Conservation (phyloP, 2,888 invertebrate species). For the Andricus quercusramuli region DNA sequence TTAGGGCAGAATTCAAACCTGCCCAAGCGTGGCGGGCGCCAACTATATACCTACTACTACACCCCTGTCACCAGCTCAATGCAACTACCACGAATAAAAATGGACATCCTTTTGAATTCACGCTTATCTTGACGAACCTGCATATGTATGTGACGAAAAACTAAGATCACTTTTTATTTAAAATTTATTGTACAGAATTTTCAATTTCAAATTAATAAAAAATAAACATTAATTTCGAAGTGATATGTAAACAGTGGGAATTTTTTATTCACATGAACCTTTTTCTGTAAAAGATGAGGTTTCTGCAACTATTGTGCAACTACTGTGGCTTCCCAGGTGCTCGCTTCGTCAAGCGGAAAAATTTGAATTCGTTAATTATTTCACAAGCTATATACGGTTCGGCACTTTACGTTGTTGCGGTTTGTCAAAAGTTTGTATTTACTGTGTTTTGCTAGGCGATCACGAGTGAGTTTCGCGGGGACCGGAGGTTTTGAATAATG, state of each 20-base stretch:
- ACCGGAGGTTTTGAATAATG: constrained; percentile 76
- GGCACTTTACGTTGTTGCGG: constrained; percentile 57
- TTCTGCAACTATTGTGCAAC: constrained; percentile 26
- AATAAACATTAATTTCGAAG: neutral
- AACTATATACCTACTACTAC: neutral
- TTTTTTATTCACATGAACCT: neutral
- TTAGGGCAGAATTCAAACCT: constrained; percentile 55
- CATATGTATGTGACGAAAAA: neutral
- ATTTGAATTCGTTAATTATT: constrained; percentile 75
- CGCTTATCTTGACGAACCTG: constrained; percentile 1
- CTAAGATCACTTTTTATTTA: neutral
- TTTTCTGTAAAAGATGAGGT: neutral
- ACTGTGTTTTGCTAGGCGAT: constrained; percentile 69
- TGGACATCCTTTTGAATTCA: constrained; percentile 14
- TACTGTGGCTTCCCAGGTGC: constrained; percentile 20
- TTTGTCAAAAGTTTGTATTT: constrained; percentile 74
- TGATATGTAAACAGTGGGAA: neutral
- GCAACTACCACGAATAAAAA: constrained; percentile 10
- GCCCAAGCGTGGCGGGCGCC: constrained; percentile 54
- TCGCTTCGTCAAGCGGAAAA: constrained; percentile 53
- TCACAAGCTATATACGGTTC: constrained; percentile 66
- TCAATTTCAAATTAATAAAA: neutral
- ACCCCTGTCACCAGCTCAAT: constrained; percentile 34
- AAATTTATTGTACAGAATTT: neutral
- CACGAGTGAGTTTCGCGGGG: constrained; percentile 69